These are phyloP conservation scores for Stomatorhinus ivindoensis DNA, from an alignment of 2,113 vertebrate species.

Conservation along the genomic window DNA sequence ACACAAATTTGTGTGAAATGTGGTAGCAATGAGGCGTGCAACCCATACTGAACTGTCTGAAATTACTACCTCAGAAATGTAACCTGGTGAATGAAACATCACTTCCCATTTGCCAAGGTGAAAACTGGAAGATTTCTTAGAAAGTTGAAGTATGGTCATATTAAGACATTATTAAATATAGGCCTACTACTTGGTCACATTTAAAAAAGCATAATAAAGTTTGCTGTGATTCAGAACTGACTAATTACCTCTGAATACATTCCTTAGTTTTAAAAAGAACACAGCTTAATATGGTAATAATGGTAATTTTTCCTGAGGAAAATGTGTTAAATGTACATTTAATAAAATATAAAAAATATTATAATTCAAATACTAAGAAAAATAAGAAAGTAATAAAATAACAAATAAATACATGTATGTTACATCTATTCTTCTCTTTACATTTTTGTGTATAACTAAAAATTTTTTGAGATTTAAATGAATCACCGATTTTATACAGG, in stretches of 20 bases:
- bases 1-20: not conserved
- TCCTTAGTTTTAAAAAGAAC: not conserved
- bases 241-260: not conserved
- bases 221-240: not conserved
- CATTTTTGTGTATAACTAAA: not conserved
- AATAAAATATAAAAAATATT: not conserved
- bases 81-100: slow-evolving; percentile 49
- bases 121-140: slow-evolving; percentile 28
- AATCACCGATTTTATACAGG: not conserved
- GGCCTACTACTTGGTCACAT: not conserved
- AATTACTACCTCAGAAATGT: not conserved
- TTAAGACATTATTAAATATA: not conserved
- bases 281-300: not conserved
- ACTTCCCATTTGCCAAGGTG: slow-evolving; percentile 63
- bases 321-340: not conserved
- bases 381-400: not conserved
- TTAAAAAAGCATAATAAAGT: not conserved
- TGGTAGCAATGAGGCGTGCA: slow-evolving; percentile 54
- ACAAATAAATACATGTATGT: not conserved
- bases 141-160: not conserved
- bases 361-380: not conserved
- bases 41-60: not conserved
- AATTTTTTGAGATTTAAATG: not conserved
- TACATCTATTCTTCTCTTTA: not conserved
- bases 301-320: not conserved